A percentile compares a stretch with the other conserved stretches of the same genome.
Evolutionary conservation across 1,140 invertebrate genomes (phyloP).

Genomic region (Pararge aegeria): DNA sequence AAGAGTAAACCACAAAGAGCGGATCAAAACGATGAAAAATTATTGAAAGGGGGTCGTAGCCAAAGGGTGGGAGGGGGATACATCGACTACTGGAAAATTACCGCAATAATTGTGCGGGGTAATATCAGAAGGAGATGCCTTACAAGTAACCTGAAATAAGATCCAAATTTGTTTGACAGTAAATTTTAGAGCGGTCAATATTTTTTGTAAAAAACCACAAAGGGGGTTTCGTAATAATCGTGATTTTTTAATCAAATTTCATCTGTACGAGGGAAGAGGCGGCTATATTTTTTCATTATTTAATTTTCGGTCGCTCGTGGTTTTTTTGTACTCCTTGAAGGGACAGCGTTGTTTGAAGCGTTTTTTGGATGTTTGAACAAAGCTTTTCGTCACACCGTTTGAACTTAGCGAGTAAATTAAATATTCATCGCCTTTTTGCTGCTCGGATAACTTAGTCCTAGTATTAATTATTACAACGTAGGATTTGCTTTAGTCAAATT

Average conservation of each 20-base stretch:
- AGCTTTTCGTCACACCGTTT: conserved; percentile 39
- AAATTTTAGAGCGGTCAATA: conserved; percentile 12
- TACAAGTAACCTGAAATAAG: conserved; percentile 21
- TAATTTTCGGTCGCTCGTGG: conserved; percentile 73
- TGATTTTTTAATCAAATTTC: conserved; percentile 80
- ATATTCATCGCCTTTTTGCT: no score
- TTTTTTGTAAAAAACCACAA: conserved; percentile 46
- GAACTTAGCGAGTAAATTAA: no score
- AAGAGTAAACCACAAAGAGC: conserved; percentile 70
- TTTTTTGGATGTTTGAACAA: conserved; percentile 62
- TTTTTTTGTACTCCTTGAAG: conserved; percentile 68
- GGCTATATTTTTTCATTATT: conserved; percentile 79
- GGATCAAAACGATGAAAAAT: conserved; percentile 77
- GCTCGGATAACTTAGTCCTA: no score
- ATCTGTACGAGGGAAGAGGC: conserved; percentile 72
- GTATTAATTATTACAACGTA: no score
- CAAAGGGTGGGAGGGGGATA: conserved; percentile 49
- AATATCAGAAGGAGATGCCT: conserved; percentile 8
- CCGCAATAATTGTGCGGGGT: conserved; percentile 38
- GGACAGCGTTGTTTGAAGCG: conserved; percentile 67
- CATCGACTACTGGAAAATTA: conserved; percentile 60
- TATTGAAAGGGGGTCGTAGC: conserved; percentile 70
- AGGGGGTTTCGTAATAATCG: conserved; percentile 73
- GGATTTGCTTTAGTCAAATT: no score
- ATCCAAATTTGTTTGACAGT: conserved; percentile 20